Evolutionary conservation across 64 coral and sea anemone genomes (phyloP), one percentile per base, ranked within the genome.

Genomic region (Porites australiensis): DNA sequence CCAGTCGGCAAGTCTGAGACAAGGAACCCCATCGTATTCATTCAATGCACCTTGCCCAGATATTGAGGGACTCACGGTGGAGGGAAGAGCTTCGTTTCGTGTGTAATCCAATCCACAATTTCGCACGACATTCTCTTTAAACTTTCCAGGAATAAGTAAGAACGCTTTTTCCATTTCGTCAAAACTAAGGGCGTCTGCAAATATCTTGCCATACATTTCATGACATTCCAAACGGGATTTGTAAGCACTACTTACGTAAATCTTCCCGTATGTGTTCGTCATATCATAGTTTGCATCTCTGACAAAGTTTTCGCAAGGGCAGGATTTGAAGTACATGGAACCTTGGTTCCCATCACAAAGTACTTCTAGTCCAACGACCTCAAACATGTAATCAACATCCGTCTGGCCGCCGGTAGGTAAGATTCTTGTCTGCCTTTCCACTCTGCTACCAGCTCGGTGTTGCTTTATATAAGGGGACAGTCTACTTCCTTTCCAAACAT

Each of bases 381-480:
- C 75, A 22, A 90, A 90, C 88, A 90, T 90, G 8, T 90, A 90
- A 81, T 90, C 88, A 48, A 90, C 88, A 43, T 90, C 88, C 45
- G 88, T 70, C 59, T 90, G 77, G 7, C 88, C 74, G 27, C 88
- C 88, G 10, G 50, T 68, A 1, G 77, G 77, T 6, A 81, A 23
- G 18, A 90, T 82, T 57, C 88, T 62, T 16, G 88, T 90, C 65
- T 90, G 88, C 52, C 72, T 79, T 50, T 90, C 88, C 13, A 90
- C 88, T 90, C 88, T 77, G 53, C 88, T 90, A 7, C 88, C 88
- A 54, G 88, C 88, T 8, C 88, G 77, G 21, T 78, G 75, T 52
- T 90, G 75, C 19, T 79, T 90, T 5, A 90, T 90, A 37, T 46
- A 77, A 13, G 77, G 65, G 3, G 78, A 70, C 58, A 71, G 27